Conservation (phyloP, 2,113 vertebrate genomes). For the Gopherus evgoodei region DNA sequence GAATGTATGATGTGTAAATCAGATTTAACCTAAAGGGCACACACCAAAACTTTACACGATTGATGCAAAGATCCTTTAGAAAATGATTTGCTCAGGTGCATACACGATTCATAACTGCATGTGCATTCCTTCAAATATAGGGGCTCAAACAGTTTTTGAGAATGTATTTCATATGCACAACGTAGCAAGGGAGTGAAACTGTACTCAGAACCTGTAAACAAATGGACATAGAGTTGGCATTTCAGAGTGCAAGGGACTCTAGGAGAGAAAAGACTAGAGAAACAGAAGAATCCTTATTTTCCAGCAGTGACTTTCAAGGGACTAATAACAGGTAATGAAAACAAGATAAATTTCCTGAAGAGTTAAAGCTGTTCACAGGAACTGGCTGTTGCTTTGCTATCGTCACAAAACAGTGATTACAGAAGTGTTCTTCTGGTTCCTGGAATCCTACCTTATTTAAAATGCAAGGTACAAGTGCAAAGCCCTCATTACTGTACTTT, state of each 20-base stretch:
- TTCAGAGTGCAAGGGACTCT: rapidly evolving
- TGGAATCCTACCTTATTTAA: background rate
- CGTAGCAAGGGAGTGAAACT: background rate
- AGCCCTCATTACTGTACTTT: background rate
- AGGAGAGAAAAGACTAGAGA: background rate
- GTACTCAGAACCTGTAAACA: background rate
- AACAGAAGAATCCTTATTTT: background rate
- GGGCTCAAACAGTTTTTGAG: background rate
- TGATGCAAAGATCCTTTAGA: background rate
- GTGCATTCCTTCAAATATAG: background rate
- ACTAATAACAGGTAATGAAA: background rate
- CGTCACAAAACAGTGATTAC: background rate
- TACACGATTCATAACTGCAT: background rate
- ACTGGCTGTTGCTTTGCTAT: background rate
- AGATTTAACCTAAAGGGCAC: background rate
- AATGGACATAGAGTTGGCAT: background rate
- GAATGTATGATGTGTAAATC: background rate
- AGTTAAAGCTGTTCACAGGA: background rate
- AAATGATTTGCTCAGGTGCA: background rate
- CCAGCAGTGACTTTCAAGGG: background rate
- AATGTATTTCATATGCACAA: background rate
- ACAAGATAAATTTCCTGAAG: background rate
- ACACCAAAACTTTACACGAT: background rate
- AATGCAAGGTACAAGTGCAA: background rate
- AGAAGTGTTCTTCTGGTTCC: background rate